Conservation (phyloP, 2,797 vertebrate genomes). For the Rhincodon typus region DNA sequence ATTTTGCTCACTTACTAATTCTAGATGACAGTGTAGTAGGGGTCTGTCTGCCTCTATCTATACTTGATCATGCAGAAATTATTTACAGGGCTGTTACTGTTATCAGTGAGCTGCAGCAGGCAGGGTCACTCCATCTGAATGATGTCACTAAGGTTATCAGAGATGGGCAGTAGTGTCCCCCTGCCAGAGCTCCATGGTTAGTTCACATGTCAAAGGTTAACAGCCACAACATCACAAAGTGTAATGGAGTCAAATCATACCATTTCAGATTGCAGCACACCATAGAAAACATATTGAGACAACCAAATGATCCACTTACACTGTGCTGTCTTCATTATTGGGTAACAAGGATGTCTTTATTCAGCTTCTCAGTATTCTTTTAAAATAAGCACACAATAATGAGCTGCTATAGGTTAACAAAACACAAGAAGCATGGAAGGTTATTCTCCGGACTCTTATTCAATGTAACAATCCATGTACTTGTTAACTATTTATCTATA, state of each 20-base stretch:
- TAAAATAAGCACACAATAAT: background rate
- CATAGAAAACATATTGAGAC: background rate
- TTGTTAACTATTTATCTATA: background rate
- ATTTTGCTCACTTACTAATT: constrained; percentile 9
- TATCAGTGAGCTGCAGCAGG: constrained; percentile 45
- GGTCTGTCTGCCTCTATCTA: constrained; percentile 29
- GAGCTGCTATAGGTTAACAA: constrained; percentile 9
- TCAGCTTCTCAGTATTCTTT: background rate
- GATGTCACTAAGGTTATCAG: constrained; percentile 53
- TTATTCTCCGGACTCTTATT: background rate
- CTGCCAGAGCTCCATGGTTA: constrained; percentile 49
- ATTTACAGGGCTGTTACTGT: constrained; percentile 38
- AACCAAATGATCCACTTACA: background rate
- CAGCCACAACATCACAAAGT: constrained; percentile 27
- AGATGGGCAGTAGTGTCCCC: constrained; percentile 57
- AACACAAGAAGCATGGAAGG: background rate
- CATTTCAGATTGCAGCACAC: background rate
- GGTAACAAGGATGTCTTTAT: constrained; percentile 2
- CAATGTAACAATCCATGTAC: background rate
- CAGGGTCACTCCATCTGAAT: constrained; percentile 46
- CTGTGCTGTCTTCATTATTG: background rate
- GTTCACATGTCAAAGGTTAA: constrained; percentile 61
- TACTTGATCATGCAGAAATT: constrained; percentile 36
- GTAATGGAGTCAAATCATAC: constrained; percentile 22
- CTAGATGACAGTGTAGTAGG: background rate